Evolutionary conservation across 2,797 vertebrate genomes (phyloP), one percentile per base, ranked within the genome.

Genomic region (Pampus argenteus): DNA sequence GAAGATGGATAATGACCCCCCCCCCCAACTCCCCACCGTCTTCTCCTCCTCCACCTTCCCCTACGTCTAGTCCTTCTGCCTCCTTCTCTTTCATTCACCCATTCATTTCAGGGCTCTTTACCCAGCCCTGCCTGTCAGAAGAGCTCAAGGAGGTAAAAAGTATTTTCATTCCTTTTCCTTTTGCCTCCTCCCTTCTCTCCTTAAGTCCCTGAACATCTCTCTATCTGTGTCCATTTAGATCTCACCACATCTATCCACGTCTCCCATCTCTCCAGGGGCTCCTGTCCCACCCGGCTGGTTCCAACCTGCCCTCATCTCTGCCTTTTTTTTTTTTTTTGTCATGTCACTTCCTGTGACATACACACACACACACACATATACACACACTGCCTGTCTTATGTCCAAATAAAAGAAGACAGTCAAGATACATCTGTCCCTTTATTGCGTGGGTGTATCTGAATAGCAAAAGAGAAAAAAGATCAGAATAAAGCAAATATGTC

Each of bases 1-100:
- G 76, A 84, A 87, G 90, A 92, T 80, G 84, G 87, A 91, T 91
- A 72, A 47, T 59, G 52, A 84, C 76, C 51, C 61, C 74, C 25
- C 15, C 14, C 38, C 8, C 2, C 38, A n/a, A n/a, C n/a, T n/a
- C 18, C 55, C 73, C 62, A 65, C 47, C 14, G 25, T 81, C 73
- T 84, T 57, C 66, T 84, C 49, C 50, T 73, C 56, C 74, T 44
- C 48, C 38, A n/a, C 59, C 68, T 66, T 56, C 68, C 71, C 75
- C 70, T 45, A 64, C 4, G 44, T 71, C 70, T 74, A 14, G 42
- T 36, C 72, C 29, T 9, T 28, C 58, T 26, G 4, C 44, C 38
- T 44, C n/a, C 36, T 56, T 50, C 45, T 15, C 25, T 42, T 31
- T 61, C 54, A 23, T 42, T 60, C 42, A 51, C 15, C 51, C 76